Evolutionary conservation across 2,113 vertebrate species (phyloP).

Genomic region (Crotalus helleri): DNA sequence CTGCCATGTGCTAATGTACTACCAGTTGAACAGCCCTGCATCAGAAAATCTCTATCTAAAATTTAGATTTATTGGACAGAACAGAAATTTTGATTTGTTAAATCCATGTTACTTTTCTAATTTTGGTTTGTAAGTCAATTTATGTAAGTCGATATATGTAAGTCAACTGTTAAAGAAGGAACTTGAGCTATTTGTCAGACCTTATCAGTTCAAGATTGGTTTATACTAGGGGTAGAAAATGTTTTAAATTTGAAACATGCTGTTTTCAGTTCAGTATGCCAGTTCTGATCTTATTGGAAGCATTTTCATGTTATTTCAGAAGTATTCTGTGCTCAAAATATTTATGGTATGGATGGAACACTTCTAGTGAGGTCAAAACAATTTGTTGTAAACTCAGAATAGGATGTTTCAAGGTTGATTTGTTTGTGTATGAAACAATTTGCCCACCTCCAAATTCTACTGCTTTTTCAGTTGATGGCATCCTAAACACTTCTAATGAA

Average conservation of each 20-base stretch:
- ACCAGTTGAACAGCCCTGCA: neutral
- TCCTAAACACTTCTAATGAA: neutral
- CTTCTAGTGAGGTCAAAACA: neutral
- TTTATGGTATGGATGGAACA: neutral
- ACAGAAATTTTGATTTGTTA: slow-evolving; percentile 36
- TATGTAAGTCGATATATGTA: slow-evolving; percentile 11
- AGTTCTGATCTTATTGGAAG: neutral
- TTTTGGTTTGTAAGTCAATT: slow-evolving; percentile 32
- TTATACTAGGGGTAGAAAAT: neutral
- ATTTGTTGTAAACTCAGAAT: neutral
- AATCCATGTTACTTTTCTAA: rapidly evolving
- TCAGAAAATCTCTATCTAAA: slow-evolving; percentile 29
- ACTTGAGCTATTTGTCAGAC: neutral
- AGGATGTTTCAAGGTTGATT: neutral
- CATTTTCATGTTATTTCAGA: neutral
- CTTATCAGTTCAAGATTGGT: neutral
- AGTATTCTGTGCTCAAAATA: neutral
- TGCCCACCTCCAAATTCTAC: neutral
- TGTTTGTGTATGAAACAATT: neutral
- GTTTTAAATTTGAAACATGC: neutral
- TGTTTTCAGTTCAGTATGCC: neutral
- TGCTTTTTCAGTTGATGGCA: neutral
- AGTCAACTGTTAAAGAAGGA: slow-evolving; percentile 12
- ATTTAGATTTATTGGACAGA: slow-evolving; percentile 1
- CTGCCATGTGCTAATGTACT: too few relatives aligned